A percentile compares a stretch with the other conserved stretches of the same genome.
Evolutionary conservation across 1,140 invertebrate species (phyloP).

Genomic region (Drosophila malerkotliana): DNA sequence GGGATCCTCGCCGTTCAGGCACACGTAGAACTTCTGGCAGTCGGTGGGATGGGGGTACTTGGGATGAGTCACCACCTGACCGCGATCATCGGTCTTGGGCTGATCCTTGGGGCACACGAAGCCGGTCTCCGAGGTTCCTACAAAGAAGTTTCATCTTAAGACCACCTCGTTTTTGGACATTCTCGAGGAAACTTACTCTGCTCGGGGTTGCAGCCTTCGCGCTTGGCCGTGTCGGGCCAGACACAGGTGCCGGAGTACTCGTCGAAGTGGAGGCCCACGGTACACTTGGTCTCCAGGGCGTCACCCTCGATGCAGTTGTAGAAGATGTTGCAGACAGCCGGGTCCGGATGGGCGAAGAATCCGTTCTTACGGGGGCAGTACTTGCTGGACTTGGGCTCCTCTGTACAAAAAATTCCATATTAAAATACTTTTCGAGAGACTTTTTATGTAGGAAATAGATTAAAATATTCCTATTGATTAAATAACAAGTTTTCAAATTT

Average conservation of each 20-base stretch:
- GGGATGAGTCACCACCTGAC: conserved; percentile 92
- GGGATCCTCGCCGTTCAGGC: conserved; percentile 93
- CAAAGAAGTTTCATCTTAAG: background rate
- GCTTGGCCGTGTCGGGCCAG: conserved; percentile 92
- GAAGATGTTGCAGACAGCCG: conserved; percentile 92
- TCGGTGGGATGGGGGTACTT: conserved; percentile 93
- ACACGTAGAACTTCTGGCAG: conserved; percentile 94
- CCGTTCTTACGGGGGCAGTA: conserved; percentile 93
- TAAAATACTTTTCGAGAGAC: background rate
- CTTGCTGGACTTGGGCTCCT: conserved; percentile 89
- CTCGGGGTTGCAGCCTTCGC: conserved; percentile 87
- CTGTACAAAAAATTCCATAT: conserved; percentile 84
- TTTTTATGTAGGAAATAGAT: background rate
- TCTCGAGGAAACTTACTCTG: conserved; percentile 44
- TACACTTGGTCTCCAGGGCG: conserved; percentile 91
- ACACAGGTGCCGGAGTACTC: conserved; percentile 92
- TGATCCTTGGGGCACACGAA: conserved; percentile 92
- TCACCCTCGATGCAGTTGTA: conserved; percentile 95
- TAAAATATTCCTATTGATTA: background rate
- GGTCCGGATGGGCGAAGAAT: conserved; percentile 94
- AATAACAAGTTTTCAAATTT: background rate
- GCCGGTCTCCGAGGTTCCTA: conserved; percentile 90
- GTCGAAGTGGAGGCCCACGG: conserved; percentile 93
- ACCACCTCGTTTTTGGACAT: background rate
- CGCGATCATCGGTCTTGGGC: conserved; percentile 87